Conservation (phyloP, 2,888 invertebrate genomes). For the Phyllotreta striolata region DNA sequence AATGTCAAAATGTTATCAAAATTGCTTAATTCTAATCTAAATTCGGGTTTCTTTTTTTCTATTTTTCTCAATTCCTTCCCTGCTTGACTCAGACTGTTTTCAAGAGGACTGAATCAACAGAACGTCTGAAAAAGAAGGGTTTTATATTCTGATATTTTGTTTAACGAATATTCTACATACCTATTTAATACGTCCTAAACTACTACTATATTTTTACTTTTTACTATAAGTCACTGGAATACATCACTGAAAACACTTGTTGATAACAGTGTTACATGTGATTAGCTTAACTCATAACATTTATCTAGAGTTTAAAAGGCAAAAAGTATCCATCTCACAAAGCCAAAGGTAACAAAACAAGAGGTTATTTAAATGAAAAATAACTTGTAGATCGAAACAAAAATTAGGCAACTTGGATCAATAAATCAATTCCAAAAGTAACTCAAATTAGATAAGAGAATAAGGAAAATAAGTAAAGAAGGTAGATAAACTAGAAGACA, state of each 20-base stretch:
- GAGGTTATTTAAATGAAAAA: background rate
- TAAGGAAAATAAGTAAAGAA: too few species aligned
- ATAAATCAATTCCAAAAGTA: too few species aligned
- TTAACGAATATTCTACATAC: conserved; percentile 47
- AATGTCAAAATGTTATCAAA: background rate
- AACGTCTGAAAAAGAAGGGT: conserved; percentile 52
- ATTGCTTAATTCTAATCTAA: conserved; percentile 1
- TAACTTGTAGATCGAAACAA: too few species aligned
- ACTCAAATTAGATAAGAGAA: too few species aligned
- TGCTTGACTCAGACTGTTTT: conserved; percentile 17
- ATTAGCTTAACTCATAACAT: conserved; percentile 4
- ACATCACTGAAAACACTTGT: conserved; percentile 36
- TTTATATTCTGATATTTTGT: conserved; percentile 49
- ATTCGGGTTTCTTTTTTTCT: background rate
- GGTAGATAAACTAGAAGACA: too few species aligned
- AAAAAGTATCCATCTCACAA: background rate
- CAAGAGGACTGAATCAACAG: conserved; percentile 50
- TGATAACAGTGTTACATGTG: background rate
- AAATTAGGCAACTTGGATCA: too few species aligned
- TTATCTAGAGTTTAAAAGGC: background rate
- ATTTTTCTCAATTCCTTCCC: background rate
- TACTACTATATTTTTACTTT: conserved; percentile 35
- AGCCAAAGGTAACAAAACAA: background rate
- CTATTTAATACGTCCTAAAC: conserved; percentile 42
- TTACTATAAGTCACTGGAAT: conserved; percentile 29